Conservation (phyloP, 2,888 invertebrate species). For the Perdita meconis region DNA sequence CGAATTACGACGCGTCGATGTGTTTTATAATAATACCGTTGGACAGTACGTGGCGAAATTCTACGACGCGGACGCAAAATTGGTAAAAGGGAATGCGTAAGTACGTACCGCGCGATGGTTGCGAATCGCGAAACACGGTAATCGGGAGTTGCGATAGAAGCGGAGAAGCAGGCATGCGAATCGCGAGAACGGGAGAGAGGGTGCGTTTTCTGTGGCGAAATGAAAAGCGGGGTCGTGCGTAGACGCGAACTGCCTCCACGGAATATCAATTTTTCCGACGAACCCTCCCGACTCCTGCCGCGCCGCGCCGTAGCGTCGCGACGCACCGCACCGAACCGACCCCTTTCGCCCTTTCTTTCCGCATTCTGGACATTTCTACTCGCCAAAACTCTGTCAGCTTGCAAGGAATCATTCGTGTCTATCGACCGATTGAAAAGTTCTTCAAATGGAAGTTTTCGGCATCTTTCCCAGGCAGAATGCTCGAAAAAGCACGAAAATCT, state of each 20-base stretch:
- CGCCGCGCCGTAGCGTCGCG: neutral
- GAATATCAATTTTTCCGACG: slow-evolving; percentile 67
- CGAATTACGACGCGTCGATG: slow-evolving; percentile 46
- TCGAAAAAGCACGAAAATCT: slow-evolving; percentile 56
- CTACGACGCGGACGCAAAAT: neutral
- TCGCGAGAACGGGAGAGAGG: slow-evolving; percentile 8
- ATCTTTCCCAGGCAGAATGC: slow-evolving; percentile 41
- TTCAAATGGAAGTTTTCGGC: slow-evolving; percentile 41
- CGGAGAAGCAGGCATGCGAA: slow-evolving; percentile 1
- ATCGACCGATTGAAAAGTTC: slow-evolving; percentile 54
- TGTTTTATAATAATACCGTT: neutral
- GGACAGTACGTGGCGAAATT: slow-evolving; percentile 10
- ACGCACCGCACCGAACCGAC: neutral
- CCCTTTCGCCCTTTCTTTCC: slow-evolving; percentile 9
- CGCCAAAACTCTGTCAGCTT: slow-evolving; percentile 34
- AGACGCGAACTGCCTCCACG: slow-evolving; percentile 51
- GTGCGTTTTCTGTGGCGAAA: slow-evolving; percentile 51
- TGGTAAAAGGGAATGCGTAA: neutral
- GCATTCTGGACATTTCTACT: slow-evolving; percentile 15
- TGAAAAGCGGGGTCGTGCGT: slow-evolving; percentile 61
- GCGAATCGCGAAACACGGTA: slow-evolving; percentile 55
- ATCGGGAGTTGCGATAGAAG: slow-evolving; percentile 35
- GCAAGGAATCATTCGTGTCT: slow-evolving; percentile 41
- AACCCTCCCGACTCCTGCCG: neutral
- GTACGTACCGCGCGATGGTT: slow-evolving; percentile 53